Evolutionary conservation across 2,888 invertebrate genomes (phyloP).

Genomic region (Drosophila glabriapex): DNA sequence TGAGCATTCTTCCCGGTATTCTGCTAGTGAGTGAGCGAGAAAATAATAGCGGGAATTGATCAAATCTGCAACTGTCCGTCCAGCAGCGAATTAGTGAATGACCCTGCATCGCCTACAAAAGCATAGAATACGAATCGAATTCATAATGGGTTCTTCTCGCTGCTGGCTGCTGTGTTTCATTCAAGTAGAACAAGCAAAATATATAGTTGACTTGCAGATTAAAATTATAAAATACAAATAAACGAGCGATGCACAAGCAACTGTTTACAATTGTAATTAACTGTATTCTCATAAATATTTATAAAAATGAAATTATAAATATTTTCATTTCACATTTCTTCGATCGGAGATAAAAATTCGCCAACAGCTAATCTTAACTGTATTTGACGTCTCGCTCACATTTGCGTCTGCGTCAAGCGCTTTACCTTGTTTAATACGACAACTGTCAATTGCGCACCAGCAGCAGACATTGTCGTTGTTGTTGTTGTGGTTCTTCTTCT

Average conservation of each 20-base stretch:
- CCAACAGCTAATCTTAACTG: not conserved
- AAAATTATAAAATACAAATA: not conserved
- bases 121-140: not conserved
- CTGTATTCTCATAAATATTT: not conserved
- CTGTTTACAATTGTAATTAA: not conserved
- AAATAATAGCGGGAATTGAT: not conserved
- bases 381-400: not conserved
- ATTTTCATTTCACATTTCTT: not conserved
- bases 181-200: not conserved
- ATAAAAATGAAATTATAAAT: not conserved
- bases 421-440: conserved; percentile 3
- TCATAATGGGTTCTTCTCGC: not conserved
- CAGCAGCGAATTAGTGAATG: not conserved
- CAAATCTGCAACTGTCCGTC: not conserved
- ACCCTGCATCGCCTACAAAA: not conserved
- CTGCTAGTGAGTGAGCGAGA: not conserved
- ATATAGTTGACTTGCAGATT: not conserved
- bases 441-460: conserved; percentile 18
- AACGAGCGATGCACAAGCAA: not conserved
- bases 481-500: not conserved
- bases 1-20: not conserved
- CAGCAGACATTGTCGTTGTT: conserved; percentile 48
- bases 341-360: not conserved
- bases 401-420: conserved; percentile 6
- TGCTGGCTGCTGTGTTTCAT: not conserved